These are phyloP conservation scores for Conus ventricosus DNA, from an alignment of 1,140 invertebrate genomes.

Conservation along the genomic window DNA sequence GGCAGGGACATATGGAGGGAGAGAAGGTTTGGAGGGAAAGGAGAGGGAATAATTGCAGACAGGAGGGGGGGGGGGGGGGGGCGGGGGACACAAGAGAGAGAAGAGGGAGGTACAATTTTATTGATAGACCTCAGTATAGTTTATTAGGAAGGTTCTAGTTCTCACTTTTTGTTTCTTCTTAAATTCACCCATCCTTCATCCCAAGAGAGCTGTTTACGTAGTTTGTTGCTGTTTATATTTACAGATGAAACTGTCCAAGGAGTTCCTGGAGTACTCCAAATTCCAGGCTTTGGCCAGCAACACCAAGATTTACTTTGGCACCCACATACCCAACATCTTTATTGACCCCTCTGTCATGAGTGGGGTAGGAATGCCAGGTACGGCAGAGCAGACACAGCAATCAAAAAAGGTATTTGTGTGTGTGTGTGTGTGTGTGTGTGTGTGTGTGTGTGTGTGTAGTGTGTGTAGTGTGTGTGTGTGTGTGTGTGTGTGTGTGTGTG, in stretches of 20 bases:
- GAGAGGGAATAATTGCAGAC: neutral
- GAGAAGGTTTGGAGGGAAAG: neutral
- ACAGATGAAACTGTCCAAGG: constrained; percentile 82
- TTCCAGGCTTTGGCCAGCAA: constrained; percentile 87
- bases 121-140: too few species aligned
- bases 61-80: too few species aligned
- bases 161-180: too few species aligned
- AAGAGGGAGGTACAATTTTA: neutral
- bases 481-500: too few species aligned
- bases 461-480: too few species aligned
- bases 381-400: neutral
- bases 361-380: neutral
- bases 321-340: constrained; percentile 88
- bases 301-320: constrained; percentile 90
- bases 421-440: too few species aligned
- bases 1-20: neutral
- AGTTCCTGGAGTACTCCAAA: constrained; percentile 89
- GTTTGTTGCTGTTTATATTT: constrained; percentile 20
- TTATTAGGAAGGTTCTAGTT: too few species aligned
- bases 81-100: too few species aligned
- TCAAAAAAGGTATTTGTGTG: neutral
- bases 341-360: constrained; percentile 70
- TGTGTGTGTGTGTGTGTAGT: too few species aligned
- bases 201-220: too few species aligned
- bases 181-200: too few species aligned